Evolutionary conservation across 2,797 vertebrate species (phyloP).

Genomic region (Rachycentron canadum): DNA sequence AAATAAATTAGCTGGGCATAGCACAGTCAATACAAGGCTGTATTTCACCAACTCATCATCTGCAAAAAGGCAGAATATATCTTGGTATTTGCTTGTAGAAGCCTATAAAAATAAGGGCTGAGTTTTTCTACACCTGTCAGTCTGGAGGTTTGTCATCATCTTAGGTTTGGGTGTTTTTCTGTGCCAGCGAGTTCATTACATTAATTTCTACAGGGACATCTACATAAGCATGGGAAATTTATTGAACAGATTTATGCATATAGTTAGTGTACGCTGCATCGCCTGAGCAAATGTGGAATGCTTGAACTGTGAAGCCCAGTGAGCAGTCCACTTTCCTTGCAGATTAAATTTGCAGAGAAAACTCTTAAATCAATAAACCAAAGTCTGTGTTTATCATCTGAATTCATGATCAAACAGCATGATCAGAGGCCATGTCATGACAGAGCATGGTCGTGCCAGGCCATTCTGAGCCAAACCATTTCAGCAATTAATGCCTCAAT

Average conservation of each 20-base stretch:
- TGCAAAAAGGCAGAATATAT: neutral
- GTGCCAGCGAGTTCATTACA: constrained; percentile 12
- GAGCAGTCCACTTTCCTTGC: too few relatives aligned
- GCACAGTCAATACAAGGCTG: neutral
- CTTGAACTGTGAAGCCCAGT: too few relatives aligned
- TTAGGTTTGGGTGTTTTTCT: neutral
- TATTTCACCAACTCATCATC: neutral
- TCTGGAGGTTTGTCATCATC: neutral
- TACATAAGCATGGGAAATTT: neutral
- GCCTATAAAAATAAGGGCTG: neutral
- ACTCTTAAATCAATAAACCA: neutral
- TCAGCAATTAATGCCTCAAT: neutral
- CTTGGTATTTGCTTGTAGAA: neutral
- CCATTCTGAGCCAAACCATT: neutral
- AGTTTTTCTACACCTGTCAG: neutral
- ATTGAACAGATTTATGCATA: neutral
- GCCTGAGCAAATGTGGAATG: neutral
- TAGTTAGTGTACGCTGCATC: neutral
- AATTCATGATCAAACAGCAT: neutral
- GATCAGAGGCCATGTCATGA: too few relatives aligned
- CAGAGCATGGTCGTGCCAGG: too few relatives aligned
- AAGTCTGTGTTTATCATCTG: neutral
- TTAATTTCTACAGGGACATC: neutral
- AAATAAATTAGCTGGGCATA: neutral
- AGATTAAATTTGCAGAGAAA: neutral